Evolutionary conservation across 2,888 invertebrate species (phyloP), one percentile per base, ranked within the genome.

Genomic region (Erpobdella octoculata): DNA sequence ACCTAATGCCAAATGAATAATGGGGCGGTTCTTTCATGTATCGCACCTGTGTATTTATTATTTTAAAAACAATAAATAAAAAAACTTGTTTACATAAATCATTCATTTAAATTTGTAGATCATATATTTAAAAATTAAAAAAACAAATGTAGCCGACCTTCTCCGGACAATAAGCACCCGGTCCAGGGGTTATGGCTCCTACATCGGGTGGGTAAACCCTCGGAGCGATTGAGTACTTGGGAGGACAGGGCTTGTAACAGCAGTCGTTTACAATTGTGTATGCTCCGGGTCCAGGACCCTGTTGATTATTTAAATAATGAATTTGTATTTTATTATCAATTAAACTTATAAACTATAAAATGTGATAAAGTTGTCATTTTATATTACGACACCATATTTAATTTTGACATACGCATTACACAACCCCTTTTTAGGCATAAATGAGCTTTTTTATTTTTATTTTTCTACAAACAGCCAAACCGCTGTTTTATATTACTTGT

Each of bases 161-260:
- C 31, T 68, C 46, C 2, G 41, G 31, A 18, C 68, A 68, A 48
- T 68, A 68, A 31, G 68, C 68, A 8, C 68, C 68, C 6, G 68
- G 68, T n/a, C 70, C 61, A 33, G 58, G 70, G 18, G 70, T 70
- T 46, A 36, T n/a, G 59, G 59, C 58, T 25, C 68, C 68, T 28
- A 46, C 33, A 18, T 41, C 86, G 0, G 91, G 90, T 71, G 89
- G 81, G 78, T 88, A 88, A 78, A 88, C 89, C 72, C 92, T 87
- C 61, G 89, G 88, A 70, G 91, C 89, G 80, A 94, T 90, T 38
- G 91, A 90, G 81, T 91, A 93, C 75, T 90, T 88, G 0, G 93
- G 93, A 4, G 77, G 72, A 61, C 74, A 74, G 36, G 71, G 61
- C 67, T 74, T 75, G 76, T 75, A 78, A 12, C 41, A 38, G 71